These are phyloP conservation scores for Ptilodon capucinus DNA, from an alignment of 2,888 invertebrate genomes.

Conservation along the genomic window DNA sequence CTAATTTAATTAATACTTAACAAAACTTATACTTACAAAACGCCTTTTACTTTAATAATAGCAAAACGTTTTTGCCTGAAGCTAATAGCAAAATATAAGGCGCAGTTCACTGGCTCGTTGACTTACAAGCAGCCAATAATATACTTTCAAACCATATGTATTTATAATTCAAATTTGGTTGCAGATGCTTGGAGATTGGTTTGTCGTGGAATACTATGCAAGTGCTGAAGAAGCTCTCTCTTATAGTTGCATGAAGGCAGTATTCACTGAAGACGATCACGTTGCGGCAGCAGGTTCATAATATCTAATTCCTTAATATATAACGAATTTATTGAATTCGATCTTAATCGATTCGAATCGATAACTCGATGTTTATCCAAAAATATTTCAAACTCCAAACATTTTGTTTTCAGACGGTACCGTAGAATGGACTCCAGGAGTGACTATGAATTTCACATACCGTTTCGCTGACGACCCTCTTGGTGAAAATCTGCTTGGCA, in stretches of 20 bases:
- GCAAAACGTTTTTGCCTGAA: conserved; percentile 10
- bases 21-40: background rate
- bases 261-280: conserved; percentile 82
- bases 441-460: conserved; percentile 95
- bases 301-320: too few relatives aligned
- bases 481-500: conserved; percentile 90
- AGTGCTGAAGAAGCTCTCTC: conserved; percentile 93
- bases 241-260: conserved; percentile 93
- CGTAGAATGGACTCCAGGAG: conserved; percentile 81
- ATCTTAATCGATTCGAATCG: too few relatives aligned
- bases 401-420: conserved; percentile 63
- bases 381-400: too few relatives aligned
- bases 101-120: conserved; percentile 11
- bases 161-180: conserved; percentile 21
- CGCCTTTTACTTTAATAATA: conserved; percentile 17
- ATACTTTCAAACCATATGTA: rapidly evolving
- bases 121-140: conserved; percentile 1
- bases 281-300: conserved; percentile 60
- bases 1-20: too few relatives aligned
- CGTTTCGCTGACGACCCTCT: conserved; percentile 92
- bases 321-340: too few relatives aligned
- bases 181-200: conserved; percentile 92
- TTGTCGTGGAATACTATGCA: conserved; percentile 93
- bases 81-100: conserved; percentile 15
- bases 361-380: too few relatives aligned